Conservation (phyloP, 2,888 invertebrate genomes). For the Panopea generosa region DNA sequence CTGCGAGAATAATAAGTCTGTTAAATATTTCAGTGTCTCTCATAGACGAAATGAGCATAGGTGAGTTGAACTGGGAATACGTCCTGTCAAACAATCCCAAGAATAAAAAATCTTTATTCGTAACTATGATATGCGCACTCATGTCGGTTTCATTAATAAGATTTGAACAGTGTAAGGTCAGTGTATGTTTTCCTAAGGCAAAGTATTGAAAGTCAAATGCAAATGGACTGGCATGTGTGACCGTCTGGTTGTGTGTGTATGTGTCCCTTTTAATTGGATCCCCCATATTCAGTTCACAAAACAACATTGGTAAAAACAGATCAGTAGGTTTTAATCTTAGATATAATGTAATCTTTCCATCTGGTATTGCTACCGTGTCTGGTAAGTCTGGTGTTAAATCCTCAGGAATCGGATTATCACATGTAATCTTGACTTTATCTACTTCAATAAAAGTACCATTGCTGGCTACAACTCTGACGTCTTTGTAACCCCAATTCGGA, state of each 20-base stretch:
- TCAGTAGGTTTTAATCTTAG: constrained; percentile 30
- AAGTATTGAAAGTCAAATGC: constrained; percentile 57
- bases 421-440: constrained; percentile 50
- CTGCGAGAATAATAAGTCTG: constrained; percentile 50
- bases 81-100: constrained; percentile 64
- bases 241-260: constrained; percentile 23
- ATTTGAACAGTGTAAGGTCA: constrained; percentile 59
- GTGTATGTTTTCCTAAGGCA: constrained; percentile 55
- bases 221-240: constrained; percentile 50
- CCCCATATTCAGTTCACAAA: constrained; percentile 49
- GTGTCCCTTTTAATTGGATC: constrained; percentile 44
- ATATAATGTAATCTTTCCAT: constrained; percentile 36
- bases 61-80: constrained; percentile 54
- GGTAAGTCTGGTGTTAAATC: constrained; percentile 29
- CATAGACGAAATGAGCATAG: constrained; percentile 58
- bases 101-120: constrained; percentile 55
- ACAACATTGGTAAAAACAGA: constrained; percentile 42
- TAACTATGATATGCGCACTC: constrained; percentile 30
- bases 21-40: constrained; percentile 61
- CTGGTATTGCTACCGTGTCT: constrained; percentile 40
- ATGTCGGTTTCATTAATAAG: constrained; percentile 37
- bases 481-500: constrained; percentile 46
- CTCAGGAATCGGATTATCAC: constrained; percentile 57
- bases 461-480: constrained; percentile 26
- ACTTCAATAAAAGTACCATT: constrained; percentile 57